Percentiles rank a stretch among this genome's conserved stretches.
These are phyloP conservation scores for Pachymerium ferrugineum DNA, from an alignment of 2,888 invertebrate genomes.

Conservation along the genomic window DNA sequence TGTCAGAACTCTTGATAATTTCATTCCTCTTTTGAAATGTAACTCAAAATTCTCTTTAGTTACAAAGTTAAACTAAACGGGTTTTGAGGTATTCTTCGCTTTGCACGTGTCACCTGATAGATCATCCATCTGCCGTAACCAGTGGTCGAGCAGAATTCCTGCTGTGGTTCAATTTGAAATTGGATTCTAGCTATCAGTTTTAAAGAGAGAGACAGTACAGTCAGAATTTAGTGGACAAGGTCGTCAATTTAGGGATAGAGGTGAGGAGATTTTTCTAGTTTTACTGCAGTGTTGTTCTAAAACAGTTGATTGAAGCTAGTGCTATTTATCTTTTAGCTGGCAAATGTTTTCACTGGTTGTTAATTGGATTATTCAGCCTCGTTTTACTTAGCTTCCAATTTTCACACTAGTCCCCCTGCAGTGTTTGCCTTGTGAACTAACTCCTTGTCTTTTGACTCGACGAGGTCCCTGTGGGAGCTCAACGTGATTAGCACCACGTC, in stretches of 20 bases:
- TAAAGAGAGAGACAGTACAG: background rate
- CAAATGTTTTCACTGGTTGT: background rate
- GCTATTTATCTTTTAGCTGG: background rate
- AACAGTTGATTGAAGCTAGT: background rate
- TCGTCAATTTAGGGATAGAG: too few relatives aligned
- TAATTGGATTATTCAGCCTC: constrained; percentile 27
- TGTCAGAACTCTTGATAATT: too few relatives aligned
- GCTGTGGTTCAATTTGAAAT: background rate
- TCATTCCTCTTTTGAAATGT: too few relatives aligned
- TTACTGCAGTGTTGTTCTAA: constrained; percentile 3
- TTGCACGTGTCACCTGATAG: background rate
- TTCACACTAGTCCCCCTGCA: constrained; percentile 16
- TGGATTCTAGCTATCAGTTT: background rate
- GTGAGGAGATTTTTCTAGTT: too few relatives aligned
- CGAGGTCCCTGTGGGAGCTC: constrained; percentile 11
- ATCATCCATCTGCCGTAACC: background rate
- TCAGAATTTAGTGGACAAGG: too few relatives aligned
- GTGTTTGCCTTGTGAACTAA: constrained; percentile 22
- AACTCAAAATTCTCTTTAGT: too few relatives aligned
- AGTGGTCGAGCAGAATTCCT: constrained; percentile 7
- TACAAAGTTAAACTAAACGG: too few relatives aligned
- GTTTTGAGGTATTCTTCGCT: constrained; percentile 6
- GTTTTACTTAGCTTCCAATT: constrained; percentile 24
- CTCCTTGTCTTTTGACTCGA: constrained; percentile 27
- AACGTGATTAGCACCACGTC: background rate